Conservation (phyloP, 2,888 invertebrate species). For the Lasioglossum zephyrum region DNA sequence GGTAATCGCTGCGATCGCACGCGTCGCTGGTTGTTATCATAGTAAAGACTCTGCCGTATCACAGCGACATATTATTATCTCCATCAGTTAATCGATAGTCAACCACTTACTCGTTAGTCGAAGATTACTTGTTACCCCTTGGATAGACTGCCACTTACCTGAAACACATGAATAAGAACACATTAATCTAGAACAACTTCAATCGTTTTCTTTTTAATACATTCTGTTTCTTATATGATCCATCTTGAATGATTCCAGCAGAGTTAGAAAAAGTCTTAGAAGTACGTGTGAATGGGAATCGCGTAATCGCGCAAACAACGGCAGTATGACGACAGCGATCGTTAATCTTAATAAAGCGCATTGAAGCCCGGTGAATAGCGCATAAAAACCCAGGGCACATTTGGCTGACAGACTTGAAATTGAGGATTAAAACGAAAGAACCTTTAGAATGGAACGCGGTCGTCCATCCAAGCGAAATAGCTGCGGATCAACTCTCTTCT, state of each 20-base stretch:
- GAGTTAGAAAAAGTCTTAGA: no score
- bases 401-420: background rate
- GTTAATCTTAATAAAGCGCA: conserved; percentile 41
- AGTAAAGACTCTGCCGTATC: background rate
- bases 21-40: background rate
- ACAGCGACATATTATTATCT: background rate
- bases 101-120: conserved; percentile 52
- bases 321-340: conserved; percentile 13
- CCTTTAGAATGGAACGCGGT: conserved; percentile 10
- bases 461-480: conserved; percentile 13
- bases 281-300: background rate
- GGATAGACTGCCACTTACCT: conserved; percentile 59
- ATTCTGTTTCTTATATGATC: no score
- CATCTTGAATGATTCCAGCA: no score
- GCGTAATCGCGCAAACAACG: background rate
- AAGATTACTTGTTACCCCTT: background rate
- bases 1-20: conserved; percentile 4
- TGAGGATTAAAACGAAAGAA: conserved; percentile 38
- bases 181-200: background rate
- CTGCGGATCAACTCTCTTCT: conserved; percentile 12
- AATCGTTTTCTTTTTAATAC: no score
- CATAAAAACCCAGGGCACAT: conserved; percentile 8
- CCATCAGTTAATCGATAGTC: background rate
- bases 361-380: conserved; percentile 21
- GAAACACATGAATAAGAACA: conserved; percentile 49